Evolutionary conservation across 1,140 invertebrate species (phyloP).

Genomic region (Danaus plexippus): DNA sequence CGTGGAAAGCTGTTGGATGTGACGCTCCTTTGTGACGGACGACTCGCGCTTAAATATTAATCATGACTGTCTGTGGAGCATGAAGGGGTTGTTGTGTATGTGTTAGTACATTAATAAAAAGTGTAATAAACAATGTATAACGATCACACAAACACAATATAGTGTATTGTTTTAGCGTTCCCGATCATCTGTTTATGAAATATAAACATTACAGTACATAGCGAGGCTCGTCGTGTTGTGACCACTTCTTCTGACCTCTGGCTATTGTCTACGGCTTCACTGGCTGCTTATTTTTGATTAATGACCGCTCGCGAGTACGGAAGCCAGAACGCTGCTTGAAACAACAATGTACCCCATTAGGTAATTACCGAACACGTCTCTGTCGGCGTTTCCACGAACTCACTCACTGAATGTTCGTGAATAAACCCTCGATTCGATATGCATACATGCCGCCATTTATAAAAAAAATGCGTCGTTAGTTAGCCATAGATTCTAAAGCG

Average conservation of each 20-base stretch:
- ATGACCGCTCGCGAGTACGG: constrained; percentile 47
- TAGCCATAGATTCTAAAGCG: constrained; percentile 48
- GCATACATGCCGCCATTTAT: constrained; percentile 40
- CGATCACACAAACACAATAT: no score
- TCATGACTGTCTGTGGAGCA: no score
- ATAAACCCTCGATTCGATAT: constrained; percentile 37
- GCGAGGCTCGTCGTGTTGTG: no score
- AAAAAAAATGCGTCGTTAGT: constrained; percentile 50
- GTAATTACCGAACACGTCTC: constrained; percentile 50
- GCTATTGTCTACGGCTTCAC: constrained; percentile 25
- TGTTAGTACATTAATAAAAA: no score
- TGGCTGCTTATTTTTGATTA: constrained; percentile 50
- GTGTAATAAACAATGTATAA: no score
- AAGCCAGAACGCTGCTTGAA: constrained; percentile 61
- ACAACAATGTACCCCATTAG: constrained; percentile 59
- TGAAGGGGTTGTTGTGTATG: no score
- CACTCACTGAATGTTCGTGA: constrained; percentile 29
- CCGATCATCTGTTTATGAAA: no score
- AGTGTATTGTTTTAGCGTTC: no score
- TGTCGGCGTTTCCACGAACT: constrained; percentile 57
- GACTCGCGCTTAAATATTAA: no score
- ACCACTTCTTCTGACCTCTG: background rate
- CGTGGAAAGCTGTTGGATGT: constrained; percentile 22
- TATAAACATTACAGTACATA: no score
- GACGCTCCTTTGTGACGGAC: no score